Conservation (phyloP, 2,888 invertebrate genomes). For the Euzophera pinguis region DNA sequence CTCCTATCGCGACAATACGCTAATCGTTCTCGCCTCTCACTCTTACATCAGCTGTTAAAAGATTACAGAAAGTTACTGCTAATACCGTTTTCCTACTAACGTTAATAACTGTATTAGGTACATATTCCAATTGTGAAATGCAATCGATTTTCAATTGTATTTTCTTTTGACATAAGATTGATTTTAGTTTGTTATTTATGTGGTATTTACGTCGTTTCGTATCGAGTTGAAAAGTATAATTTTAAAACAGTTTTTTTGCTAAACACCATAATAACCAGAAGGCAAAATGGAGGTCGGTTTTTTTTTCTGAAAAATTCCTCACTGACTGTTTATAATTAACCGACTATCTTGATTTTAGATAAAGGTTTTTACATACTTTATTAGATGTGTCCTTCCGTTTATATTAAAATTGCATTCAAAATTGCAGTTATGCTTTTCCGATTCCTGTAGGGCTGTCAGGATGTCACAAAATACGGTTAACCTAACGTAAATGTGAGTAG, state of each 20-base stretch:
- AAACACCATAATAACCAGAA: conserved; percentile 51
- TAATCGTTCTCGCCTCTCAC: background rate
- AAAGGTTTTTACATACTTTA: conserved; percentile 36
- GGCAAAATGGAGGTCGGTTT: conserved; percentile 55
- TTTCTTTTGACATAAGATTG: background rate
- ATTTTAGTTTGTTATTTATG: background rate
- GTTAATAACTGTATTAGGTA: background rate
- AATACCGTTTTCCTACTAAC: conserved; percentile 6
- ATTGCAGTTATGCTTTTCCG: conserved; percentile 18
- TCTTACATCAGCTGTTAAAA: conserved; percentile 5
- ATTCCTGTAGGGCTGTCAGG: background rate
- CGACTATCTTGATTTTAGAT: conserved; percentile 72
- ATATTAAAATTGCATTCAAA: conserved; percentile 35
- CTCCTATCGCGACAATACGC: background rate
- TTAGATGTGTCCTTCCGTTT: conserved; percentile 52
- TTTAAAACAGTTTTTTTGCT: conserved; percentile 64
- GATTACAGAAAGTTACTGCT: conserved; percentile 8
- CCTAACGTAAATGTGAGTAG: too few species aligned
- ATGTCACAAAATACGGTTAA: background rate
- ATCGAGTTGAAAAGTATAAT: conserved; percentile 39
- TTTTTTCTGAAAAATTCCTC: conserved; percentile 58
- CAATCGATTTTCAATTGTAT: background rate
- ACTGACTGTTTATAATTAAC: conserved; percentile 65
- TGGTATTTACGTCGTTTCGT: background rate
- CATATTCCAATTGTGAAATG: background rate